Evolutionary conservation across 2,797 vertebrate species (phyloP).

Genomic region (Alca torda): DNA sequence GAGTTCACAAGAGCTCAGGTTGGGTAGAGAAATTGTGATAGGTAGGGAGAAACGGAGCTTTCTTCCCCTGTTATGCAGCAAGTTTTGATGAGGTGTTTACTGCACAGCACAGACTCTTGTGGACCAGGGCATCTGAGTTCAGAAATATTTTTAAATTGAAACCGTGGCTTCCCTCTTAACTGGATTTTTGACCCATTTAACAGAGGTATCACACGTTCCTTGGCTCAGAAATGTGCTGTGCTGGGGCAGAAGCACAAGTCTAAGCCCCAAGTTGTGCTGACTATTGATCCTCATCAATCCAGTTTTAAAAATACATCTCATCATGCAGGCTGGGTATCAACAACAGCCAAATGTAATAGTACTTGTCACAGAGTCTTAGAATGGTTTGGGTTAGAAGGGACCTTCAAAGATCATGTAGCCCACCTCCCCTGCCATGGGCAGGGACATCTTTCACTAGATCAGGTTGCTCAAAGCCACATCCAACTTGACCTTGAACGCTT

Average conservation of each 20-base stretch:
- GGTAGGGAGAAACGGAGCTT: not conserved
- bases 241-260: not conserved
- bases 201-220: not conserved
- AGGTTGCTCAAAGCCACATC: not conserved
- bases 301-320: not conserved
- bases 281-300: not conserved
- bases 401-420: not conserved
- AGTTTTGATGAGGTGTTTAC: not conserved
- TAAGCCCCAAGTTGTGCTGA: not conserved
- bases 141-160: constrained; percentile 1
- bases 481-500: not conserved
- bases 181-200: not conserved
- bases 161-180: not conserved
- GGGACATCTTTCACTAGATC: not conserved
- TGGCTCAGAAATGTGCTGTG: not conserved
- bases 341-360: not conserved
- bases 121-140: not conserved
- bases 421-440: not conserved
- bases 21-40: not conserved
- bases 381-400: not conserved
- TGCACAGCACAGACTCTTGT: not conserved
- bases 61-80: not conserved
- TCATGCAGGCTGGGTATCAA: not conserved
- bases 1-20: not conserved
- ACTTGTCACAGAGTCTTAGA: not conserved